Evolutionary conservation across 2,797 vertebrate genomes (phyloP).

Genomic region (Phoxinus dragarum): DNA sequence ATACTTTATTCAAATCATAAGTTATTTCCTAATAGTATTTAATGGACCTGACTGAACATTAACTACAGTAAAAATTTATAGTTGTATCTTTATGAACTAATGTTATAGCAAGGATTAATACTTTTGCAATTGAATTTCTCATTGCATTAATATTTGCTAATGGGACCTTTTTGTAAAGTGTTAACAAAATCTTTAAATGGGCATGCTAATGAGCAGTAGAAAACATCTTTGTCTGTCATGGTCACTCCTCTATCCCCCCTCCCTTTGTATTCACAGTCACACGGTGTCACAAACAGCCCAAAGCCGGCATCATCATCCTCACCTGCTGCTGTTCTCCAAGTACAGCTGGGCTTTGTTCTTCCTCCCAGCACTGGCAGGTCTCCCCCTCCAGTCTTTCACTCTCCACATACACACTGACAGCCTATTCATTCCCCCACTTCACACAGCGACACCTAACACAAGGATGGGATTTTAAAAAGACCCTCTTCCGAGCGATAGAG

Average conservation of each 20-base stretch:
- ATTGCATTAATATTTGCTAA: too few species aligned
- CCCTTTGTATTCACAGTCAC: conserved; percentile 12
- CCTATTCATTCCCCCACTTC: conserved; percentile 72
- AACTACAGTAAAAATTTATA: not conserved
- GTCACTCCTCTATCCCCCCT: not conserved
- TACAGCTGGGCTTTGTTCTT: conserved; percentile 50
- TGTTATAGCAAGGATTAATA: not conserved
- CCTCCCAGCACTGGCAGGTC: conserved; percentile 36
- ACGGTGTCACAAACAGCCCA: conserved; percentile 22
- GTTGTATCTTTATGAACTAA: not conserved
- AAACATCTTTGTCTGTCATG: not conserved
- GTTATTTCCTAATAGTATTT: not conserved
- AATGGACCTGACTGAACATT: not conserved
- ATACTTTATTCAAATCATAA: too few species aligned
- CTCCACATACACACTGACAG: conserved; percentile 48
- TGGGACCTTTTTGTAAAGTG: not conserved
- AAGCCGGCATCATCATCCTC: conserved; percentile 30
- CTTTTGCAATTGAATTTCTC: not conserved
- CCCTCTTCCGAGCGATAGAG: conserved; percentile 61
- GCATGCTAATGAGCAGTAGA: not conserved
- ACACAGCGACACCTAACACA: conserved; percentile 69
- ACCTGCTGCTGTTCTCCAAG: conserved; percentile 36
- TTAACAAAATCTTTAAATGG: not conserved
- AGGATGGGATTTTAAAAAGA: conserved; percentile 68
- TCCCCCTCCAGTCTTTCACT: conserved; percentile 41